phyloP scores from a whole-genome alignment of 2,888 invertebrate genomes.

The Pyrgus malvae region DNA sequence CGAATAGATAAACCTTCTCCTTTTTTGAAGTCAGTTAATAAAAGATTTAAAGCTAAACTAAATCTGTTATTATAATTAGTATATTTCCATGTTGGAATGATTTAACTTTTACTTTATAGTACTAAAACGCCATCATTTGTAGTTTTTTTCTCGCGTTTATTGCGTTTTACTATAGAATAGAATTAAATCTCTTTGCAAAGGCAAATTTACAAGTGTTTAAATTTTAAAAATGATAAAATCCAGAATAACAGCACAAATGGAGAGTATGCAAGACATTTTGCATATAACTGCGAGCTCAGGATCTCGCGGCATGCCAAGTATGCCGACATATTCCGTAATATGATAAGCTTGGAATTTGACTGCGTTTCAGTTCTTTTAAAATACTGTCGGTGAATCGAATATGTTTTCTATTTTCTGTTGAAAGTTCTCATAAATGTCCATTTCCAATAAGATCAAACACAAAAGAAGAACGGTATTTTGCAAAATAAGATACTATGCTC shows the following conservation, averaged over 20 bases:
- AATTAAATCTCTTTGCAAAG: background rate
- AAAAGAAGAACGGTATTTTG: too few species aligned
- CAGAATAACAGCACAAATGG: conserved; percentile 3
- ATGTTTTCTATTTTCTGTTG: conserved; percentile 1
- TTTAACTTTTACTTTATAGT: too few species aligned
- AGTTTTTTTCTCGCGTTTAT: too few species aligned
- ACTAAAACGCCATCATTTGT: too few species aligned
- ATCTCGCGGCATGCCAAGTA: conserved; percentile 11
- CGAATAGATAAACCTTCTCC: too few species aligned
- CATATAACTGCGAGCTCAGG: conserved; percentile 6
- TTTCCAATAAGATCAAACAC: too few species aligned
- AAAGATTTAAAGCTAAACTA: too few species aligned
- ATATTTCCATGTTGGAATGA: too few species aligned
- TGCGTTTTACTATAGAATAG: background rate
- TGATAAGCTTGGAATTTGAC: background rate
- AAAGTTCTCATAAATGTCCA: too few species aligned
- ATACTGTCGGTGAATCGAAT: background rate
- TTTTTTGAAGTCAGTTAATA: too few species aligned
- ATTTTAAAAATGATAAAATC: conserved; percentile 6
- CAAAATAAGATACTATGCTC: background rate
- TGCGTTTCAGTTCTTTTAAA: conserved; percentile 4
- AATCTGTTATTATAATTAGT: too few species aligned
- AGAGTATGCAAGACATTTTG: conserved; percentile 1
- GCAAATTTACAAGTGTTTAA: conserved; percentile 1
- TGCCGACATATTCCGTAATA: conserved; percentile 6